Percentiles rank a stretch among this genome's conserved stretches.
Conservation (phyloP, 2,113 vertebrate species). For the Actenoides hombroni region DNA sequence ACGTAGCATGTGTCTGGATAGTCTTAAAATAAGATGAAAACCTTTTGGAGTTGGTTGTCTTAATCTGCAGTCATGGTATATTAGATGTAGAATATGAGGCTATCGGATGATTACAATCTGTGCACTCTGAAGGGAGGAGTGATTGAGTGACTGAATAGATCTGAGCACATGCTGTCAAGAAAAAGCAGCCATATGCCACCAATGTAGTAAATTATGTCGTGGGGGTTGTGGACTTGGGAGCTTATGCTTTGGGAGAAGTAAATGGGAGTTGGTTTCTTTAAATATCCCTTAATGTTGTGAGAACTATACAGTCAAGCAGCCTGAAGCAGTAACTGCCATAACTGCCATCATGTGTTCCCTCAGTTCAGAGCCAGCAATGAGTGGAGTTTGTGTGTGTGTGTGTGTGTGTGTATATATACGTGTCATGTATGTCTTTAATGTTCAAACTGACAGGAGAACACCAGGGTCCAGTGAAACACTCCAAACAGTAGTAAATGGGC, state of each 20-base stretch:
- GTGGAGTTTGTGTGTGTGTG: background rate
- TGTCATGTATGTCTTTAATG: background rate
- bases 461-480: background rate
- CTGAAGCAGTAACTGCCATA: background rate
- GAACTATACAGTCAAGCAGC: background rate
- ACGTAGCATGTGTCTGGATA: background rate
- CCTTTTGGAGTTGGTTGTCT: background rate
- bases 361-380: background rate
- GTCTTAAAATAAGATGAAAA: background rate
- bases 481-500: background rate
- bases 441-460: fast-evolving
- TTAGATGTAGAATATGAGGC: background rate
- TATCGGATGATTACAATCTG: background rate
- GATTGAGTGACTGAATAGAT: background rate
- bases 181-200: background rate
- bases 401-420: fast-evolving
- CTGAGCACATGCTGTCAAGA: background rate
- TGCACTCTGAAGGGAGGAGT: background rate
- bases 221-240: background rate
- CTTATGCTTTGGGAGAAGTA: background rate
- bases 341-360: background rate
- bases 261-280: background rate
- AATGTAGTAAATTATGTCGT: background rate
- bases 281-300: background rate
- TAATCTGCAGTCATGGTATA: background rate